Evolutionary conservation across 1,140 invertebrate species (phyloP), one percentile per base, ranked within the genome.

Genomic region (Brachionus angularis): DNA sequence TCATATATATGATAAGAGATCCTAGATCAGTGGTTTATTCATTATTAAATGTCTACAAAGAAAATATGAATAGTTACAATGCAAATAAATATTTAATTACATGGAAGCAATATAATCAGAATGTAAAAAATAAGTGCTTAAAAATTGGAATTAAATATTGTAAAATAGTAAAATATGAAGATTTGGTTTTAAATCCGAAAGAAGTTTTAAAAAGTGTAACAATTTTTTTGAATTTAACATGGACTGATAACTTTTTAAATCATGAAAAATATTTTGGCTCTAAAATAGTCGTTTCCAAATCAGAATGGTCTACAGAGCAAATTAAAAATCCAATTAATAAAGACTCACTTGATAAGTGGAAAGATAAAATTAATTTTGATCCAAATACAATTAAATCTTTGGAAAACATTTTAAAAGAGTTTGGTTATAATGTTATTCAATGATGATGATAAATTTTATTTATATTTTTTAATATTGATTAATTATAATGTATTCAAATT

Each of bases 231-330:
- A 4, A 52, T 3, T 14, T 52, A 25, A 2, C 18, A 14, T 52
- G 49, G 49, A 12, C 49, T 12, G 23, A 52, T 52, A 52, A 52
- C 10, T 25, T 52, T 21, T 12, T 52, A 10, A 52, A 52, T 12
- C 49, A 52, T 52, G 21, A 52, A 52, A 29, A 52, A 52, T 52
- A 52, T 5, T 5, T 52, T 52, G 49, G 23, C 4, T 25, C 2
- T 25, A 27, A 52, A 52, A 52, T 52, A 25, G n/a, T 25, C 1
- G 27, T 52, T 14, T 52, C 25, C 5, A 29, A 52, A 25, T 25
- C 1, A 52, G 49, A 52, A 27, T 52, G 49, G 49, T 52, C 49
- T 25, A 47, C n/a, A n/a, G n/a, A n/a, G n/a, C n/a, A n/a, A n/a
- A n/a, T n/a, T n/a, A n/a, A n/a, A n/a, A n/a, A n/a, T n/a, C n/a